Evolutionary conservation across 2,888 invertebrate species (phyloP).

Genomic region (Escarpia spicata): DNA sequence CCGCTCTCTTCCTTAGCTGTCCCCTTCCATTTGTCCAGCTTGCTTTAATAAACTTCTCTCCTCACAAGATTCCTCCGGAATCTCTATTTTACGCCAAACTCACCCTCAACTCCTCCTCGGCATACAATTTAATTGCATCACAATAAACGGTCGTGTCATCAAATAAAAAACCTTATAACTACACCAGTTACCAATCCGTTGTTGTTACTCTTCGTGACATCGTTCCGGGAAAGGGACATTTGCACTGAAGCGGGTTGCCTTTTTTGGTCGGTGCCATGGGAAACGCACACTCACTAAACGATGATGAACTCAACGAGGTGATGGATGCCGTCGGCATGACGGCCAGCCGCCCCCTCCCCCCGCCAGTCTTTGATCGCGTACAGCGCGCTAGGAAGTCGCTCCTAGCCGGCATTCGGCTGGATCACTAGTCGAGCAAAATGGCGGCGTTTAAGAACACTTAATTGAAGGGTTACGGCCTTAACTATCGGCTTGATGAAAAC

Average conservation of each 20-base stretch:
- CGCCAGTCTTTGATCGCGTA: not conserved
- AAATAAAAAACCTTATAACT: no score
- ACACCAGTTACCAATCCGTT: no score
- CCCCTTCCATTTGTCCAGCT: no score
- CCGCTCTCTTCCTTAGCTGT: no score
- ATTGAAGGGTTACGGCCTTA: not conserved
- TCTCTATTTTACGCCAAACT: no score
- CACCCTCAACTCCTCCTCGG: no score
- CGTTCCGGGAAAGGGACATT: not conserved
- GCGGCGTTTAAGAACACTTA: conserved; percentile 5
- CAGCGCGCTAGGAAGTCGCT: not conserved
- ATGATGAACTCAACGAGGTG: not conserved
- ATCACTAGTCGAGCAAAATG: not conserved
- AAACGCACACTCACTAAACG: not conserved
- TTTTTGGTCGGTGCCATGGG: not conserved
- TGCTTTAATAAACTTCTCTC: no score
- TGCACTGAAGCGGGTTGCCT: not conserved
- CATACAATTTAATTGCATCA: no score
- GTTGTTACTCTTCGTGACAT: no score
- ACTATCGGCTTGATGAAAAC: not conserved
- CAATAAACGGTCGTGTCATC: no score
- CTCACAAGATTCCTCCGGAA: no score
- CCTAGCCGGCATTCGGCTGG: not conserved
- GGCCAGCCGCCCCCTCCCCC: not conserved
- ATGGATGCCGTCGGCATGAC: not conserved